These are phyloP conservation scores for Tychaedon coryphoeus DNA, from an alignment of 2,113 vertebrate species.

Conservation along the genomic window DNA sequence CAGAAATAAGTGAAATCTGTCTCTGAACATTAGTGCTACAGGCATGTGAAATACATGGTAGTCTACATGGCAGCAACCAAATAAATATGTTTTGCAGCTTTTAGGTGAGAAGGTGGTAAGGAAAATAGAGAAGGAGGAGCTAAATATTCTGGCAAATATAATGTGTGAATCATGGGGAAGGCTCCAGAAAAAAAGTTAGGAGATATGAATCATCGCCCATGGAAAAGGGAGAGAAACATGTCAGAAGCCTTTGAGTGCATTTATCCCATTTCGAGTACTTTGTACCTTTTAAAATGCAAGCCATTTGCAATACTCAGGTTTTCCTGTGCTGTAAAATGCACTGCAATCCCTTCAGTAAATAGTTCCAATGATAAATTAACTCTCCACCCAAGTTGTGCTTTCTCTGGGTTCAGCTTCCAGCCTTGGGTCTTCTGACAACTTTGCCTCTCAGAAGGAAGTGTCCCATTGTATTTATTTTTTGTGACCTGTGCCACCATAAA, in stretches of 20 bases:
- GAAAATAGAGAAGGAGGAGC: conserved; percentile 35
- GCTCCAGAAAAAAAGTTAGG: neutral
- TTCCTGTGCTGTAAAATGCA: neutral
- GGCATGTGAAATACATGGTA: conserved; percentile 21
- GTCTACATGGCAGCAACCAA: conserved; percentile 1
- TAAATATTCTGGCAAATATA: neutral
- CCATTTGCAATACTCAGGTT: neutral
- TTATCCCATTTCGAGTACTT: neutral
- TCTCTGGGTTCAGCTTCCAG: neutral
- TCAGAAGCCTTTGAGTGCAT: neutral
- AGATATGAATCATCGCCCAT: rapidly evolving
- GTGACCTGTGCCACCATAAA: neutral
- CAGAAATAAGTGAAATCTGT: conserved; percentile 44
- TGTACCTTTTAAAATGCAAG: neutral
- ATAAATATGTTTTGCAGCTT: conserved; percentile 33
- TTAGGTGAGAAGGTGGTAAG: conserved; percentile 34
- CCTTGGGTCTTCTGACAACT: neutral
- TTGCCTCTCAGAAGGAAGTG: neutral
- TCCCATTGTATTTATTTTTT: neutral
- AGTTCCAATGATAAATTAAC: neutral
- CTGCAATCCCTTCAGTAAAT: neutral
- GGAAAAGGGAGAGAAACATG: neutral
- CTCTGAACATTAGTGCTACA: conserved; percentile 23
- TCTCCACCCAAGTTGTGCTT: neutral
- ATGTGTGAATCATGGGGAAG: neutral